Percentiles rank a stretch among this genome's conserved stretches.
These are phyloP conservation scores for Philereme transversata DNA, from an alignment of 2,888 invertebrate species.

Conservation along the genomic window DNA sequence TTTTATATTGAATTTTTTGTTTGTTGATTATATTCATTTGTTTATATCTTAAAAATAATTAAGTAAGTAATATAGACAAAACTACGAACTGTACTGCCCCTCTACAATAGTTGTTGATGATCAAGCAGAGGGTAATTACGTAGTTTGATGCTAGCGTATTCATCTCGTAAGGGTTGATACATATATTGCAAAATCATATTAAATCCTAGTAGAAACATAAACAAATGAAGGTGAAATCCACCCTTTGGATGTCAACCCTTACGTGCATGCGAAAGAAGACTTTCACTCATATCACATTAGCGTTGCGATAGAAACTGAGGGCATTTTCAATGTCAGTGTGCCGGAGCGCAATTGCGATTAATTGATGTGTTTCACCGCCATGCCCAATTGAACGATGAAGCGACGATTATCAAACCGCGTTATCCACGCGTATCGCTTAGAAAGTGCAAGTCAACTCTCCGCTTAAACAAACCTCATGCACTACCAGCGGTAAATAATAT, in stretches of 20 bases:
- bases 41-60: too few species aligned
- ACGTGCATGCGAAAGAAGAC: slow-evolving; percentile 33
- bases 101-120: too few species aligned
- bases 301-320: slow-evolving; percentile 57
- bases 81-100: too few species aligned
- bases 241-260: slow-evolving; percentile 21
- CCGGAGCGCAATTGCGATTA: slow-evolving; percentile 57
- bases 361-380: slow-evolving; percentile 64
- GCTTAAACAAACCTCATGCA: slow-evolving; percentile 35
- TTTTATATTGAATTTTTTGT: too few species aligned
- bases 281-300: slow-evolving; percentile 39
- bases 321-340: slow-evolving; percentile 62
- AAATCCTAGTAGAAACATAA: neutral
- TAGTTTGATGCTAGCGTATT: neutral
- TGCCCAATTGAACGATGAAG: slow-evolving; percentile 57
- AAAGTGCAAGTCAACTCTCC: slow-evolving; percentile 60
- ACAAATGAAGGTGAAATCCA: neutral
- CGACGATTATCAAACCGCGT: slow-evolving; percentile 50
- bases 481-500: slow-evolving; percentile 44
- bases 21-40: too few species aligned
- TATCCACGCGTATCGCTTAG: slow-evolving; percentile 53
- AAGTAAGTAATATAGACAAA: too few species aligned
- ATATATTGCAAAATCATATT: neutral
- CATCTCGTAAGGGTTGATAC: neutral
- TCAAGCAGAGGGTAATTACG: neutral